These are phyloP conservation scores for Taphrorychus bicolor DNA, from an alignment of 2,888 invertebrate species.

Conservation along the genomic window DNA sequence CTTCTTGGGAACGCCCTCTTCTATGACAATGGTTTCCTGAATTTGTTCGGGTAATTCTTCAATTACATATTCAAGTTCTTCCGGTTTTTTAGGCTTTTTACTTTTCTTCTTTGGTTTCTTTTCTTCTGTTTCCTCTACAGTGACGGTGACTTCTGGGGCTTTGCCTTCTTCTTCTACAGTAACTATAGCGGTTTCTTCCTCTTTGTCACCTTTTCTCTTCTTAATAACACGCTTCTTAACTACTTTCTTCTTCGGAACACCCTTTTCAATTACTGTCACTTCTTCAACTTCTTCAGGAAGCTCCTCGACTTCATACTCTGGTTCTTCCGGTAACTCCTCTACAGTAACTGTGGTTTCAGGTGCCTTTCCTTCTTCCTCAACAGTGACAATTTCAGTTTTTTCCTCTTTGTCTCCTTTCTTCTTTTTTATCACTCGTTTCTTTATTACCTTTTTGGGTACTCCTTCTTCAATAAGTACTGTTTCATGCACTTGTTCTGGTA, in stretches of 20 bases:
- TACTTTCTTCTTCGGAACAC: constrained; percentile 49
- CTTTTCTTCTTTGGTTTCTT: constrained; percentile 46
- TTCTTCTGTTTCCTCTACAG: constrained; percentile 48
- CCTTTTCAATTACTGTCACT: constrained; percentile 44
- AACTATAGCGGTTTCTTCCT: constrained; percentile 50
- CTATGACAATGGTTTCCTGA: constrained; percentile 45
- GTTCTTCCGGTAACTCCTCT: constrained; percentile 44
- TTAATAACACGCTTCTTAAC: constrained; percentile 51
- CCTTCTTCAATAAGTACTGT: constrained; percentile 44
- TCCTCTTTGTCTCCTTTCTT: constrained; percentile 57
- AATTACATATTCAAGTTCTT: constrained; percentile 46
- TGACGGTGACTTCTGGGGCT: constrained; percentile 50
- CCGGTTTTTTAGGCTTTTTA: constrained; percentile 47
- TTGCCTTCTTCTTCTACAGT: constrained; percentile 57
- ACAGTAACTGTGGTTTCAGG: constrained; percentile 43
- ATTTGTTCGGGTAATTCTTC: constrained; percentile 47
- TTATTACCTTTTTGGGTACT: constrained; percentile 57
- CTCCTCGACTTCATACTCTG: constrained; percentile 41
- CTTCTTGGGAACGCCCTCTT: constrained; percentile 46
- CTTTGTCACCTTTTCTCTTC: constrained; percentile 47
- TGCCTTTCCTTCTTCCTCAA: constrained; percentile 45
- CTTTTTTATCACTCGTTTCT: constrained; percentile 57
- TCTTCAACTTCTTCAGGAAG: constrained; percentile 48
- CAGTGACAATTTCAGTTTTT: constrained; percentile 44
- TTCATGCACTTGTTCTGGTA: constrained; percentile 54